phyloP scores from a whole-genome alignment of 2,888 invertebrate genomes.

The Caenorhabditis becei region DNA sequence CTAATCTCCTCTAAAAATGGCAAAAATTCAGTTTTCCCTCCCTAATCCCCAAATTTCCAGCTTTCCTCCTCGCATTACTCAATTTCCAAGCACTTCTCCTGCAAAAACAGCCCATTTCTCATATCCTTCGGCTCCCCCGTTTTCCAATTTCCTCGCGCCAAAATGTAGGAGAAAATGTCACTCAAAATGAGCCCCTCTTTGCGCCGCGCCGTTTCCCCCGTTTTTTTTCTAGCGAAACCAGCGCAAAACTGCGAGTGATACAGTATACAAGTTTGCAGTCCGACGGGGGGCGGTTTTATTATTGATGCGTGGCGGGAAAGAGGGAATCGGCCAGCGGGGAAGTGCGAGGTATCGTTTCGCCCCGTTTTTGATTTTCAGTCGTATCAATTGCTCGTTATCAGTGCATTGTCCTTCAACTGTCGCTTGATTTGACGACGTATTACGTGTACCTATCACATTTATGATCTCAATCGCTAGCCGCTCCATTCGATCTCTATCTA shows the following conservation, averaged over 20 bases:
- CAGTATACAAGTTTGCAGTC: slow-evolving; percentile 7
- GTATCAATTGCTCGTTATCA: slow-evolving; percentile 6
- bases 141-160: too few species aligned
- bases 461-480: neutral
- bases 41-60: too few species aligned
- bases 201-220: too few species aligned
- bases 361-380: slow-evolving; percentile 3
- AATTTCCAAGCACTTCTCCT: too few species aligned
- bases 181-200: too few species aligned
- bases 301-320: slow-evolving; percentile 14
- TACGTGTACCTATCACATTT: slow-evolving; percentile 59
- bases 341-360: neutral
- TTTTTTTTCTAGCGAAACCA: too few species aligned
- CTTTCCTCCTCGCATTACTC: too few species aligned
- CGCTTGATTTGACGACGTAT: neutral
- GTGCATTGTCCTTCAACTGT: slow-evolving; percentile 32
- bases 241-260: neutral
- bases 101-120: too few species aligned
- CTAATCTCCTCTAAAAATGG: too few species aligned
- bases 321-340: neutral
- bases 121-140: too few species aligned
- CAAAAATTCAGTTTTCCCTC: too few species aligned
- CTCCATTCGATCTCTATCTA: neutral
- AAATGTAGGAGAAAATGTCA: too few species aligned
- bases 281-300: slow-evolving; percentile 2